Conservation (phyloP, 1,140 invertebrate genomes). For the Drosophila hydei region DNA sequence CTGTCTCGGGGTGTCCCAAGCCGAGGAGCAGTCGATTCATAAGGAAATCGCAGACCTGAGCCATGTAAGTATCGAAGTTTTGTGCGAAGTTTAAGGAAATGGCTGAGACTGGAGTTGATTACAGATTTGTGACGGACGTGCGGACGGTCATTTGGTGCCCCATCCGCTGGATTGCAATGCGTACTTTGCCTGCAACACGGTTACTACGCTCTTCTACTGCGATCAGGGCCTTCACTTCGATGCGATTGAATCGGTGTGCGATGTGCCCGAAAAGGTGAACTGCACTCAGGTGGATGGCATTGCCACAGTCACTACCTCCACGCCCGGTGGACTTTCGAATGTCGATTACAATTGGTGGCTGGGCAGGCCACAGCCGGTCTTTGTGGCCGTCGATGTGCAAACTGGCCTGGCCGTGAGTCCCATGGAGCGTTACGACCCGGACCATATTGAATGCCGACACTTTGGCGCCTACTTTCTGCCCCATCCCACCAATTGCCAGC, state of each 20-base stretch:
- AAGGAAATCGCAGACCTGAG: constrained; percentile 45
- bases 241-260: constrained; percentile 35
- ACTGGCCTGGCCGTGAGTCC: constrained; percentile 60
- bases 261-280: constrained; percentile 50
- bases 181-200: constrained; percentile 55
- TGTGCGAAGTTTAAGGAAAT: neutral
- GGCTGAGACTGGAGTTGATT: neutral
- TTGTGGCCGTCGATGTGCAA: constrained; percentile 63
- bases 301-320: neutral
- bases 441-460: constrained; percentile 66
- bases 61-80: constrained; percentile 47
- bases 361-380: constrained; percentile 52
- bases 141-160: constrained; percentile 46
- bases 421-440: constrained; percentile 69
- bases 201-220: constrained; percentile 59
- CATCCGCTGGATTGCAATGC: constrained; percentile 66
- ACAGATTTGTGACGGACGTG: constrained; percentile 57
- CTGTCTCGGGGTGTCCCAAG: constrained; percentile 28
- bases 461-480: constrained; percentile 77
- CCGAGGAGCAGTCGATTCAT: constrained; percentile 24
- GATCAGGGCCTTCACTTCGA: constrained; percentile 59
- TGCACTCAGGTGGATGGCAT: constrained; percentile 24
- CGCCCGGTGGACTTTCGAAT: neutral
- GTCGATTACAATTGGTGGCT: constrained; percentile 45
- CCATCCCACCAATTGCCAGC: constrained; percentile 67